phyloP scores from a whole-genome alignment of 2,888 invertebrate genomes.

The Tanytarsus gracilentus region DNA sequence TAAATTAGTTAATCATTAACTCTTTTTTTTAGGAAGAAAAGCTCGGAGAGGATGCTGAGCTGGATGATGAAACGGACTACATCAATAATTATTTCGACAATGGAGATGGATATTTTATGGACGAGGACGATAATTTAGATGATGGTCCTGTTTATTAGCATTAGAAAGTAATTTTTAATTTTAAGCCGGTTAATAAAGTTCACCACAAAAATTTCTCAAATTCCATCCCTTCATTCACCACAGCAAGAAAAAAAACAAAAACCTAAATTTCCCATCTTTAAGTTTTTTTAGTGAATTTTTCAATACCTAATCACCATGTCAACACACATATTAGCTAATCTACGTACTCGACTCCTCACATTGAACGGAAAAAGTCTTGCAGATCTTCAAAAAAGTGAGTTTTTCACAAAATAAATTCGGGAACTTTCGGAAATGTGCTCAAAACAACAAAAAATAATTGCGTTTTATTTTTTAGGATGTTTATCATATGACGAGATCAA shows the following conservation, averaged over 20 bases:
- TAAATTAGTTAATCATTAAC: background rate
- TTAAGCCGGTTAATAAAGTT: too few species aligned
- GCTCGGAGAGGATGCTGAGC: constrained; percentile 57
- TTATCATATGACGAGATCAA: constrained; percentile 48
- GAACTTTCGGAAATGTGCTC: background rate
- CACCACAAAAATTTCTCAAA: too few species aligned
- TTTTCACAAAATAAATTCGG: too few species aligned
- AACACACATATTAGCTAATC: background rate
- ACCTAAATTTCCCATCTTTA: too few species aligned
- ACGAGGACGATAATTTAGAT: constrained; percentile 77
- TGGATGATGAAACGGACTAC: constrained; percentile 84
- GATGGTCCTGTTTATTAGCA: constrained; percentile 71
- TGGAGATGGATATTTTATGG: constrained; percentile 68
- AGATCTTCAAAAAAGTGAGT: constrained; percentile 6
- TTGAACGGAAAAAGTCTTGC: background rate
- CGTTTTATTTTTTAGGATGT: constrained; percentile 39
- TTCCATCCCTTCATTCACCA: too few species aligned
- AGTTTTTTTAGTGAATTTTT: too few species aligned
- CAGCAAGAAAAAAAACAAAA: too few species aligned
- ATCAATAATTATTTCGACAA: constrained; percentile 82
- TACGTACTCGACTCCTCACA: background rate
- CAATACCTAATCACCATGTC: constrained; percentile 4
- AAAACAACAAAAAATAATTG: too few species aligned
- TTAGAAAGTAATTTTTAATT: too few species aligned
- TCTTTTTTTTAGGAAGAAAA: constrained; percentile 31